Percentiles rank a stretch among this genome's conserved stretches.
These are phyloP conservation scores for Agelastica alni DNA, from an alignment of 2,888 invertebrate genomes.

Conservation along the genomic window DNA sequence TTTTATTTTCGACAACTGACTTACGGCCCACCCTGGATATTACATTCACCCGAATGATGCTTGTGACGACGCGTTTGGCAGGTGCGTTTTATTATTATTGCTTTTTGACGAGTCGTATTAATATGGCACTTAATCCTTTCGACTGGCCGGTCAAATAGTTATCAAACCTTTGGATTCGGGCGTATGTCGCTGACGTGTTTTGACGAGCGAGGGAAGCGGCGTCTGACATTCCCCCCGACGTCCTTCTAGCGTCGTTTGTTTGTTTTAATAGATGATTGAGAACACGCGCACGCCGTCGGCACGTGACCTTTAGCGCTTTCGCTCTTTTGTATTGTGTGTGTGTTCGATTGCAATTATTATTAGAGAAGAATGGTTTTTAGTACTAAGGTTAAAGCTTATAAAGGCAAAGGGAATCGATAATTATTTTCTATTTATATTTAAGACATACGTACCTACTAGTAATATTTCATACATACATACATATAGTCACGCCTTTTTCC, in stretches of 20 bases:
- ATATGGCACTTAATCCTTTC: conserved; percentile 3
- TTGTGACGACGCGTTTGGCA: too few species aligned
- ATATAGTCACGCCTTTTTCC: too few species aligned
- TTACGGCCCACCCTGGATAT: too few species aligned
- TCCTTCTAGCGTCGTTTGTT: conserved; percentile 36
- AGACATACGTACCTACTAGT: too few species aligned
- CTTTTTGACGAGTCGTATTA: too few species aligned
- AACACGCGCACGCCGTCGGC: conserved; percentile 40
- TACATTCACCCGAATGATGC: too few species aligned
- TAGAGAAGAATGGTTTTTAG: conserved; percentile 35
- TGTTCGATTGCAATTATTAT: conserved; percentile 41
- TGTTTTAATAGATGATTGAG: conserved; percentile 49
- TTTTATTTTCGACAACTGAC: too few species aligned
- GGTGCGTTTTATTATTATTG: too few species aligned
- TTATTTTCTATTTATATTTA: too few species aligned
- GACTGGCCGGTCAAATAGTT: neutral
- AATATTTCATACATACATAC: too few species aligned
- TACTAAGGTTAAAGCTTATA: neutral
- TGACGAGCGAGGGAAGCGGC: conserved; percentile 12
- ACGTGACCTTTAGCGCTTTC: conserved; percentile 40
- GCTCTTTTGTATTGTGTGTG: conserved; percentile 34
- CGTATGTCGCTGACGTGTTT: conserved; percentile 21
- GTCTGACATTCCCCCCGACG: conserved; percentile 3
- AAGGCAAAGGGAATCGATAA: neutral
- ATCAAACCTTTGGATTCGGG: conserved; percentile 8